A percentile compares a stretch with the other conserved stretches of the same genome.
Conservation (phyloP, 1,140 invertebrate species). For the Ceratoteleas bidentatus region DNA sequence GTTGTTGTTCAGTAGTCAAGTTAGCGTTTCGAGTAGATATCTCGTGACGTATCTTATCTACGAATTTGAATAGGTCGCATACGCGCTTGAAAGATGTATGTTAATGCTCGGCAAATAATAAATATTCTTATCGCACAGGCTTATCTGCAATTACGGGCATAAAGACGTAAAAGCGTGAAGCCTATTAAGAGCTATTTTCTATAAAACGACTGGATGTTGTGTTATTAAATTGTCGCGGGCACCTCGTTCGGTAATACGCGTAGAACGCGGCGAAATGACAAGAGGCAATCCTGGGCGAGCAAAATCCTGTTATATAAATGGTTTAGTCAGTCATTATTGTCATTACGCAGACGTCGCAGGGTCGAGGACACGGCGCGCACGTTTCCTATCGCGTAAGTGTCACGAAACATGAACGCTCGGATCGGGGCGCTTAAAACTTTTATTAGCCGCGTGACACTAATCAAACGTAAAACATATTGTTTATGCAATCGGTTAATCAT, state of each 20-base stretch:
- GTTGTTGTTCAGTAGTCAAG: no score
- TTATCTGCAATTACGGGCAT: conserved; percentile 31
- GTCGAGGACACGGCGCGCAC: conserved; percentile 61
- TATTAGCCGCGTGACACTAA: conserved; percentile 22
- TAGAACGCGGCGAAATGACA: conserved; percentile 53
- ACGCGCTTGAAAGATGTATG: conserved; percentile 7
- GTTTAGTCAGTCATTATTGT: conserved; percentile 67
- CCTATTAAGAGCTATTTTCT: conserved; percentile 2
- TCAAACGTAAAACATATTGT: conserved; percentile 16
- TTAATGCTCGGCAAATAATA: conserved; percentile 19
- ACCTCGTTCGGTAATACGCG: conserved; percentile 15
- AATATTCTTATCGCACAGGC: conserved; percentile 19
- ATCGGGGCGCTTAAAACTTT: conserved; percentile 34
- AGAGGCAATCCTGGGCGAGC: conserved; percentile 62
- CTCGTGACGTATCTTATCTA: conserved; percentile 15
- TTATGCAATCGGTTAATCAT: not conserved
- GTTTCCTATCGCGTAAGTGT: conserved; percentile 61
- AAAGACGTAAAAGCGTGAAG: conserved; percentile 2
- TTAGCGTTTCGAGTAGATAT: no score
- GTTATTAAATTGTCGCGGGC: conserved; percentile 1
- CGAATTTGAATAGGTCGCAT: conserved; percentile 19
- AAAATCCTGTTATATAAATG: conserved; percentile 67
- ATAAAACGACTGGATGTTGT: not conserved
- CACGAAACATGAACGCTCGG: conserved; percentile 57
- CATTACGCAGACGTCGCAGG: conserved; percentile 64